phyloP scores from a whole-genome alignment of 2,113 vertebrate genomes.

The Oryzias curvinotus region DNA sequence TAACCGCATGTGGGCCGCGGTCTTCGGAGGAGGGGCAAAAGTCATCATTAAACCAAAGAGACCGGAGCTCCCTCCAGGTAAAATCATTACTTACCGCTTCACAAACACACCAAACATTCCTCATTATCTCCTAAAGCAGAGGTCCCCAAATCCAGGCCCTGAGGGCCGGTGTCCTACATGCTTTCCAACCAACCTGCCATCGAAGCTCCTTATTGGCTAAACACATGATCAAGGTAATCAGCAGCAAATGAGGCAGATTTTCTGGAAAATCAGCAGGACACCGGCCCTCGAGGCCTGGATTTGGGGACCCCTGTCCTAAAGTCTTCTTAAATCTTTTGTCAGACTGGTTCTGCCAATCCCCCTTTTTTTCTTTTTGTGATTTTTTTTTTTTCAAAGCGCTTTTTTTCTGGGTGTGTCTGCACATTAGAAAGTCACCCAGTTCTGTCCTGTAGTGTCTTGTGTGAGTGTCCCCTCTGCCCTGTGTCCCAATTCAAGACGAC shows the following conservation, averaged over 20 bases:
- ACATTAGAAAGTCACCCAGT: conserved; percentile 16
- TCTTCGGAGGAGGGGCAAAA: conserved; percentile 94
- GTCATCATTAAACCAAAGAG: conserved; percentile 90
- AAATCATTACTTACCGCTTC: neutral
- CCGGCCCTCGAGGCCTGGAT: no score
- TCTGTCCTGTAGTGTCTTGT: conserved; percentile 54
- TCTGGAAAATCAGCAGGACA: no score
- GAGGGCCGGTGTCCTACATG: no score
- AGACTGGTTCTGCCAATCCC: neutral
- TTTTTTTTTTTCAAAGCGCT: conserved; percentile 8
- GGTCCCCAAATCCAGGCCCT: no score
- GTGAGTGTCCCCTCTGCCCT: conserved; percentile 72
- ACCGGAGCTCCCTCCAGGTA: conserved; percentile 89
- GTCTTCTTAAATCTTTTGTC: conserved; percentile 5
- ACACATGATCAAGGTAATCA: no score
- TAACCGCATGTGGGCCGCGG: conserved; percentile 94
- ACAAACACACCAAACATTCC: neutral
- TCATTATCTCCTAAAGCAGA: neutral
- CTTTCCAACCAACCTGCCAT: no score
- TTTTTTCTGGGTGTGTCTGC: conserved; percentile 15
- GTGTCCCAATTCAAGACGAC: conserved; percentile 71
- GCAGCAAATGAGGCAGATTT: no score
- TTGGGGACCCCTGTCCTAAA: no score
- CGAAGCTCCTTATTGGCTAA: no score
- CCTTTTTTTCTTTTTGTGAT: conserved; percentile 19